Conservation (phyloP, 2,113 vertebrate genomes). For the Petromus typicus region DNA sequence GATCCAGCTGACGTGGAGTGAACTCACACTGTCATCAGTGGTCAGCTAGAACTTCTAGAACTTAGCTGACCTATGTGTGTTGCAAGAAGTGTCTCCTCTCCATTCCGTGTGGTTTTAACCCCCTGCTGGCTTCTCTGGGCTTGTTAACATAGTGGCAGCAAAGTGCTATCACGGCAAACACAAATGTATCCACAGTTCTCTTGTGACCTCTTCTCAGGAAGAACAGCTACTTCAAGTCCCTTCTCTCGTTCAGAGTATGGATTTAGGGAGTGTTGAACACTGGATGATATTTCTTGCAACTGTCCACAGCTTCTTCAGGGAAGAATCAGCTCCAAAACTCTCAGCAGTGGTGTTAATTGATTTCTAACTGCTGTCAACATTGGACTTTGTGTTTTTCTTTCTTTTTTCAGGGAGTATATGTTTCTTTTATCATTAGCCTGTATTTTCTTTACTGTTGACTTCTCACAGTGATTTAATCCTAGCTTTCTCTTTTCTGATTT, state of each 20-base stretch:
- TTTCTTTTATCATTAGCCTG: neutral
- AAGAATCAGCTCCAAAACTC: neutral
- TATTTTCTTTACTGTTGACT: neutral
- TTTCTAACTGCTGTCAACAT: too few species aligned
- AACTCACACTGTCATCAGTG: neutral
- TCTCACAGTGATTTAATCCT: neutral
- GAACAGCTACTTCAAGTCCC: neutral
- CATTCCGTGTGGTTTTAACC: neutral
- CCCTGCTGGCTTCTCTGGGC: neutral
- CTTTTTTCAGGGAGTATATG: neutral
- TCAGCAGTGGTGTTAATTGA: neutral
- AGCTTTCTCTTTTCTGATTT: neutral
- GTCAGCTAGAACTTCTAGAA: neutral
- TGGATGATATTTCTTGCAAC: neutral
- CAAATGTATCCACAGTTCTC: neutral
- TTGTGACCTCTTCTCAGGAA: neutral
- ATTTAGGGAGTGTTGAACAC: neutral
- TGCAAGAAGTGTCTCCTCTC: neutral
- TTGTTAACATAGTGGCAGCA: neutral
- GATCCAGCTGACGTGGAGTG: neutral
- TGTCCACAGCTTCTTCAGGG: neutral
- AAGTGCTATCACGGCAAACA: neutral
- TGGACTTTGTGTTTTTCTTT: neutral
- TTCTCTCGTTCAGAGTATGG: neutral
- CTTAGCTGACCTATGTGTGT: neutral